Evolutionary conservation across 2,888 invertebrate species (phyloP).

Genomic region (Oligia strigilis): DNA sequence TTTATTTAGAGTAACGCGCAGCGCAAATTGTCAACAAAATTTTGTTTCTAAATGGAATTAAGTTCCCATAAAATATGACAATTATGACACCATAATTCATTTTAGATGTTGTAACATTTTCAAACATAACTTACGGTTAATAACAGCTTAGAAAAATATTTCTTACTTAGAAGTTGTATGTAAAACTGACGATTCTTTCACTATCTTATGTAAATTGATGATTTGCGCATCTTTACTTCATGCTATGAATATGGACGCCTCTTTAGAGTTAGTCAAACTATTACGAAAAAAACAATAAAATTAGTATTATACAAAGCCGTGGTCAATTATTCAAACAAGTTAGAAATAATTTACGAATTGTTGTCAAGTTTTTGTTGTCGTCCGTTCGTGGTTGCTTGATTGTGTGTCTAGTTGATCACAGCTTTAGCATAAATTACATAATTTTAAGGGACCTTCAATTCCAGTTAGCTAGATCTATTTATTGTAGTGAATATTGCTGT

Average conservation of each 20-base stretch:
- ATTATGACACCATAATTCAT: constrained; percentile 77
- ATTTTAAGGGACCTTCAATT: constrained; percentile 91
- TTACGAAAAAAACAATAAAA: constrained; percentile 87
- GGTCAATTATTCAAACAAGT: constrained; percentile 84
- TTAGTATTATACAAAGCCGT: constrained; percentile 87
- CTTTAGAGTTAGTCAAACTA: constrained; percentile 88
- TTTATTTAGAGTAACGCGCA: constrained; percentile 69
- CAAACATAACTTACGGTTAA: constrained; percentile 80
- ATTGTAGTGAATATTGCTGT: constrained; percentile 87
- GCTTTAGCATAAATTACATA: constrained; percentile 88
- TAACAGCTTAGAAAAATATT: constrained; percentile 82
- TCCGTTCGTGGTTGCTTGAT: constrained; percentile 58
- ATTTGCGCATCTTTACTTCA: constrained; percentile 88
- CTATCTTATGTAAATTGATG: constrained; percentile 86
- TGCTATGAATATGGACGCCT: constrained; percentile 89
- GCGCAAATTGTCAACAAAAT: constrained; percentile 74
- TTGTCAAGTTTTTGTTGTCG: constrained; percentile 63
- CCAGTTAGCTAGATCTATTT: constrained; percentile 90
- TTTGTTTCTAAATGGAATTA: constrained; percentile 88
- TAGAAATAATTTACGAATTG: constrained; percentile 64
- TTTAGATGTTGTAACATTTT: constrained; percentile 81
- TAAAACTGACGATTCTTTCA: constrained; percentile 82
- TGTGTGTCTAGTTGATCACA: constrained; percentile 86
- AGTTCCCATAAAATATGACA: constrained; percentile 85
- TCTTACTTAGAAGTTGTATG: constrained; percentile 83